Conservation (phyloP, 2,797 vertebrate species). For the Mus minutoides region DNA sequence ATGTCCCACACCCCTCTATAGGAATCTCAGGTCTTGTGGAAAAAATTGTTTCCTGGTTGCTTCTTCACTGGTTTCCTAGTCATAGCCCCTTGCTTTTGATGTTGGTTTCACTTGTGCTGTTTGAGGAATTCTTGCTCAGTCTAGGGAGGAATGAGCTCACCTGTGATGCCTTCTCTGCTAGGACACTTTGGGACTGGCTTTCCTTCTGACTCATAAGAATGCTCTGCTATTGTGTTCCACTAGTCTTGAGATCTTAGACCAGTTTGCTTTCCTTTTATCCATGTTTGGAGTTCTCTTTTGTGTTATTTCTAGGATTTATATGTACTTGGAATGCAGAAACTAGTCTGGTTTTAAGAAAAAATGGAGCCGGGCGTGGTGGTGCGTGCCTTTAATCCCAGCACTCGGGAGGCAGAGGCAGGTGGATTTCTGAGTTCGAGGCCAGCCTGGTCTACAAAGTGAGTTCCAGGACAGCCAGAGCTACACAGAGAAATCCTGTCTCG, state of each 20-base stretch:
- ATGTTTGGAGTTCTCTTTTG: neutral
- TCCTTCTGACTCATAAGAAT: neutral
- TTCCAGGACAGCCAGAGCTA: too few species aligned
- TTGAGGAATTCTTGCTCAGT: neutral
- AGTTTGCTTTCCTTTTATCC: neutral
- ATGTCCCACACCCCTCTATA: neutral
- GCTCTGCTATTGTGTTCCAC: neutral
- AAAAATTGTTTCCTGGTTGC: neutral
- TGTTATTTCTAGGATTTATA: neutral
- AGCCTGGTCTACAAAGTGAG: too few species aligned
- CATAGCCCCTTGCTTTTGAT: neutral
- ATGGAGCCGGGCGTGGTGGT: too few species aligned
- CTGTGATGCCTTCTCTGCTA: neutral
- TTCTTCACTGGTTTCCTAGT: neutral
- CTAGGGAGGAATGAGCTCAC: neutral
- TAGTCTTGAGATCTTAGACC: neutral
- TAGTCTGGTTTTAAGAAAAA: too few species aligned
- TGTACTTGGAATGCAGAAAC: neutral
- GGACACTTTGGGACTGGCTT: neutral
- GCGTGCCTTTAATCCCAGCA: too few species aligned
- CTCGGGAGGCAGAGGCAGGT: too few species aligned
- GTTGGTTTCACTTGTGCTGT: neutral
- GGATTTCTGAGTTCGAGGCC: too few species aligned
- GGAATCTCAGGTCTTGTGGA: neutral
- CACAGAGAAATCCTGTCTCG: too few species aligned